phyloP scores from a whole-genome alignment of 2,888 invertebrate species.

The Halocaridina rubra region DNA sequence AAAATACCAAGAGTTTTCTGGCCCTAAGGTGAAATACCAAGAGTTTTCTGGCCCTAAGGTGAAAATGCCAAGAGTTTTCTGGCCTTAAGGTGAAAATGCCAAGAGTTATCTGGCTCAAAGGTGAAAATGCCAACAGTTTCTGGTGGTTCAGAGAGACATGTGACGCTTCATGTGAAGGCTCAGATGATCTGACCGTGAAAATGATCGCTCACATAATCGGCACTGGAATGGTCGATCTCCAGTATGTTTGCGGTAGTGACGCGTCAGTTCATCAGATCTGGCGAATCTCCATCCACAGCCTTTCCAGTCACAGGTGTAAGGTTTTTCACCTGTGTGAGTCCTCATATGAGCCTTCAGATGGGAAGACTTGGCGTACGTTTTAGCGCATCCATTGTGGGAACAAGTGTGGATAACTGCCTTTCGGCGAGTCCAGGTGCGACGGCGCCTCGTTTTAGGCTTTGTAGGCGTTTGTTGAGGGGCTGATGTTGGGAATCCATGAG shows the following conservation, averaged over 20 bases:
- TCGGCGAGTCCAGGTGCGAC: conserved; percentile 71
- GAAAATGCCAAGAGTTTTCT: too few relatives aligned
- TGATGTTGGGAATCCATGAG: conserved; percentile 17
- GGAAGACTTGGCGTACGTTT: conserved; percentile 75
- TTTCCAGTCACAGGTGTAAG: conserved; percentile 74
- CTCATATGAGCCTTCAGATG: conserved; percentile 77
- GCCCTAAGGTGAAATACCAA: too few relatives aligned
- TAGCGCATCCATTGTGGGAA: conserved; percentile 72
- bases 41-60: too few relatives aligned
- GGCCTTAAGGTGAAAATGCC: too few relatives aligned
- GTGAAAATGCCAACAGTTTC: too few relatives aligned
- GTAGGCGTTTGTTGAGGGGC: conserved; percentile 7
- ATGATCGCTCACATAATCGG: conserved; percentile 74
- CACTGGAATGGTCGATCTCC: conserved; percentile 76
- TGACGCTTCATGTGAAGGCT: conserved; percentile 76
- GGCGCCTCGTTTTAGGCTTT: conserved; percentile 67
- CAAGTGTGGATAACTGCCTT: conserved; percentile 70
- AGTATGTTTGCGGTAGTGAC: conserved; percentile 72
- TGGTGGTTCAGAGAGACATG: conserved; percentile 53
- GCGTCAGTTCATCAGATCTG: conserved; percentile 74
- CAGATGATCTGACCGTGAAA: conserved; percentile 75
- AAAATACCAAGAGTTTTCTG: too few relatives aligned
- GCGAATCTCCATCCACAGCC: conserved; percentile 75
- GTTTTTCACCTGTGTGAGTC: conserved; percentile 76
- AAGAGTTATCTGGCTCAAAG: too few relatives aligned